A percentile compares a stretch with the other conserved stretches of the same genome.
Conservation (phyloP, 2,113 vertebrate genomes). For the Paramisgurnus dabryanus region DNA sequence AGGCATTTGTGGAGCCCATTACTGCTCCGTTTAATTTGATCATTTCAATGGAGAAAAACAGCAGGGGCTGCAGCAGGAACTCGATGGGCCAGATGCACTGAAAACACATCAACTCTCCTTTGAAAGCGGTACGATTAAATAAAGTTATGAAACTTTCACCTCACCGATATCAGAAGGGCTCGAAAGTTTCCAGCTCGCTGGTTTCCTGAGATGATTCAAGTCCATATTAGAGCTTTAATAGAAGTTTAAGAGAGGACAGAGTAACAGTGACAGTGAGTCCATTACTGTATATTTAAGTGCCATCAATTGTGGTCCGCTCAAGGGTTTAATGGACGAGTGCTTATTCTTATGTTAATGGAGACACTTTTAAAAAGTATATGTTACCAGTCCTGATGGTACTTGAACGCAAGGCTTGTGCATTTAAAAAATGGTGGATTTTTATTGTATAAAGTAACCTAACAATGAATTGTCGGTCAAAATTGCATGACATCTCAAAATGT, state of each 20-base stretch:
- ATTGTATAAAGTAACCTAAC: too few relatives aligned
- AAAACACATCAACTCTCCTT: neutral
- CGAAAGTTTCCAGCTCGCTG: neutral
- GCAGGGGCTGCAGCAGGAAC: conserved; percentile 4
- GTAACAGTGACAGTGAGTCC: neutral
- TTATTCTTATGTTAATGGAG: neutral
- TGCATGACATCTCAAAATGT: too few relatives aligned
- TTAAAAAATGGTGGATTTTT: too few relatives aligned
- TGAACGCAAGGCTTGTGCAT: too few relatives aligned
- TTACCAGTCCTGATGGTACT: too few relatives aligned
- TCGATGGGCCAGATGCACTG: conserved; percentile 14
- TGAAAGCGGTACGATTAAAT: conserved; percentile 14
- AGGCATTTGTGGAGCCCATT: conserved; percentile 7
- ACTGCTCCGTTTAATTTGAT: conserved; percentile 25
- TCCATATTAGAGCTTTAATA: conserved; percentile 18
- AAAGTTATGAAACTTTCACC: neutral
- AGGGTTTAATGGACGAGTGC: neutral
- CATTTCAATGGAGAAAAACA: conserved; percentile 25
- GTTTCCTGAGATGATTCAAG: conserved; percentile 6
- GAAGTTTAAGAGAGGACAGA: neutral
- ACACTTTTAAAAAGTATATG: too few relatives aligned
- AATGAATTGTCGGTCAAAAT: too few relatives aligned
- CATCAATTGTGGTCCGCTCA: neutral
- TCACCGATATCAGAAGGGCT: conserved; percentile 1
- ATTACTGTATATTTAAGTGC: neutral